Conservation (phyloP, 2,113 vertebrate genomes). For the Eidolon helvum region DNA sequence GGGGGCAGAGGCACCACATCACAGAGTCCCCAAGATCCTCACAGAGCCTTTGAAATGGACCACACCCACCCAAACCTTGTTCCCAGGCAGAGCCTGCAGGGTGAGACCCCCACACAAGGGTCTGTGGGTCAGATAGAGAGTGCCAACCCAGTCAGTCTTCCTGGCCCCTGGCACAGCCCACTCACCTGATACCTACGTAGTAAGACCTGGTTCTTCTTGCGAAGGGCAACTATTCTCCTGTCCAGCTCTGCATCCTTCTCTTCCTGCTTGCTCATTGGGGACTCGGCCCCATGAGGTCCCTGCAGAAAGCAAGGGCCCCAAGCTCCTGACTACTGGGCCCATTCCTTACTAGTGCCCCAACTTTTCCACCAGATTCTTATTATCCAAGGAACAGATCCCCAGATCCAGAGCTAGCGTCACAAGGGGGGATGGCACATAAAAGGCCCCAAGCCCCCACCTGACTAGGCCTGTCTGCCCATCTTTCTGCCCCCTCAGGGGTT, state of each 20-base stretch:
- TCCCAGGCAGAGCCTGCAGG: background rate
- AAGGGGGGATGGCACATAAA: background rate
- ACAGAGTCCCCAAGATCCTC: background rate
- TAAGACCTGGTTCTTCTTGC: constrained; percentile 95
- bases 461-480: background rate
- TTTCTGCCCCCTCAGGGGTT: background rate
- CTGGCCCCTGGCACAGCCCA: fast-evolving
- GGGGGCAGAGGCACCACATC: background rate
- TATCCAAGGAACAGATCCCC: background rate
- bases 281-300: constrained; percentile 85
- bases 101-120: background rate
- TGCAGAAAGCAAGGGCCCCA: constrained; percentile 61
- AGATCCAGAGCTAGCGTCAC: background rate
- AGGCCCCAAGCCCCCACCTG: background rate
- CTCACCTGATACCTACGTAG: constrained; percentile 95
- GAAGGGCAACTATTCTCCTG: constrained; percentile 93
- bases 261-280: constrained; percentile 88
- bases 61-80: background rate
- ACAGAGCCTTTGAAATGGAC: background rate
- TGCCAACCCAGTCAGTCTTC: background rate
- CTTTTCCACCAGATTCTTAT: background rate
- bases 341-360: background rate
- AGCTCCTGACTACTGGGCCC: background rate
- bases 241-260: constrained; percentile 94
- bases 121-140: background rate